These are phyloP conservation scores for Cyprinodon brontotheroides DNA, from an alignment of 2,113 vertebrate species.

Conservation along the genomic window DNA sequence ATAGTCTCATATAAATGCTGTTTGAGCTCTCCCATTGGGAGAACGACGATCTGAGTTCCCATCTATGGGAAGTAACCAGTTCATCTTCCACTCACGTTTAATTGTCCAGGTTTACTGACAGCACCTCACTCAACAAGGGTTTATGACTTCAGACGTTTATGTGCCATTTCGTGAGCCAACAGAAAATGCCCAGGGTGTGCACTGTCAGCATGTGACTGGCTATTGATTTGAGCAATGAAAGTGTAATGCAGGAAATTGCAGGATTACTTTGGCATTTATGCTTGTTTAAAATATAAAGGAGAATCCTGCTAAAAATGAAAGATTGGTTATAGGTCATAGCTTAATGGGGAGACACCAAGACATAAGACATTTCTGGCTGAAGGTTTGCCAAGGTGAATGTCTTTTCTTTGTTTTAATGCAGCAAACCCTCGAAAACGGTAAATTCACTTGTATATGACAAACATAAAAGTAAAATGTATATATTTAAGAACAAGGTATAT, in stretches of 20 bases:
- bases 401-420: neutral
- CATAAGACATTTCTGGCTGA: neutral
- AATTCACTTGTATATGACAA: neutral
- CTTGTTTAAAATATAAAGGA: neutral
- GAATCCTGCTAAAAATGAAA: neutral
- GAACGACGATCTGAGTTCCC: slow-evolving; percentile 27
- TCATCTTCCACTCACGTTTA: slow-evolving; percentile 59
- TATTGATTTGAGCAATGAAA: slow-evolving; percentile 54
- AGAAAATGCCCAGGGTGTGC: slow-evolving; percentile 40
- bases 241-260: slow-evolving; percentile 16
- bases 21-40: slow-evolving; percentile 47
- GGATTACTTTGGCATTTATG: slow-evolving; percentile 22
- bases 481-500: neutral
- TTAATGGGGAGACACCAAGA: slow-evolving; percentile 8
- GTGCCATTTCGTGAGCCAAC: slow-evolving; percentile 58
- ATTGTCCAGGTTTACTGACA: slow-evolving; percentile 61
- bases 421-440: neutral
- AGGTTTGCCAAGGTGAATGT: neutral
- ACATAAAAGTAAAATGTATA: neutral
- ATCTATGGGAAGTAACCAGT: slow-evolving; percentile 58
- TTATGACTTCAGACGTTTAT: slow-evolving; percentile 59
- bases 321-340: slow-evolving; percentile 2
- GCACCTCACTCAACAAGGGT: slow-evolving; percentile 60
- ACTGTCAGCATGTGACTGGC: slow-evolving; percentile 49
- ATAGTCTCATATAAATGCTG: slow-evolving; percentile 55